phyloP scores from a whole-genome alignment of 2,888 invertebrate genomes.

The Timema podura region DNA sequence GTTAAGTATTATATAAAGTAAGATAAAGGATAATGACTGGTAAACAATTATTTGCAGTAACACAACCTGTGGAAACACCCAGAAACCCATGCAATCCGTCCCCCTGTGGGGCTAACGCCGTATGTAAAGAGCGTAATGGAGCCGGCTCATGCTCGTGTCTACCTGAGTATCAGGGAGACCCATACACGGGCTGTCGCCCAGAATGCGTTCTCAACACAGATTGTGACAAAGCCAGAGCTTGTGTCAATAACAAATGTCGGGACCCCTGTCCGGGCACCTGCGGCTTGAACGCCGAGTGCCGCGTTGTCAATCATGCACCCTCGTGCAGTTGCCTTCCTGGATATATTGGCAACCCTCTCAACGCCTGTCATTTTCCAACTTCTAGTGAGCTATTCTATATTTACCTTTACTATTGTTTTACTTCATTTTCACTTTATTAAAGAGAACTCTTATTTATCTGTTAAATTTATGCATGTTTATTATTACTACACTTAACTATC shows the following conservation, averaged over 20 bases:
- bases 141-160: constrained; percentile 79
- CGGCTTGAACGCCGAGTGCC: constrained; percentile 78
- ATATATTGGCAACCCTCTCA: constrained; percentile 73
- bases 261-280: constrained; percentile 81
- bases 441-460: constrained; percentile 18
- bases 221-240: constrained; percentile 70
- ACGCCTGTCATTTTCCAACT: constrained; percentile 57
- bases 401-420: constrained; percentile 14
- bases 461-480: too few relatives aligned
- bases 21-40: too few relatives aligned
- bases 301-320: constrained; percentile 77
- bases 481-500: constrained; percentile 16
- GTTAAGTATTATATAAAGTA: not conserved
- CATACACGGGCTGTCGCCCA: constrained; percentile 73
- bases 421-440: constrained; percentile 12
- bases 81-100: constrained; percentile 59
- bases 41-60: constrained; percentile 25
- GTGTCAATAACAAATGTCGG: constrained; percentile 77
- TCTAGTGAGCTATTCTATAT: constrained; percentile 26
- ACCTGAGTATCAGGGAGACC: constrained; percentile 80
- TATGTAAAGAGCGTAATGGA: constrained; percentile 76
- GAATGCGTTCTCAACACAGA: constrained; percentile 82
- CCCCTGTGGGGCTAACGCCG: constrained; percentile 67
- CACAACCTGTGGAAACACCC: constrained; percentile 38
- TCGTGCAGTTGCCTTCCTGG: constrained; percentile 69